A percentile compares a stretch with the other conserved stretches of the same genome.
phyloP scores from a whole-genome alignment of 2,888 invertebrate genomes.

The Drymonia ruficornis region DNA sequence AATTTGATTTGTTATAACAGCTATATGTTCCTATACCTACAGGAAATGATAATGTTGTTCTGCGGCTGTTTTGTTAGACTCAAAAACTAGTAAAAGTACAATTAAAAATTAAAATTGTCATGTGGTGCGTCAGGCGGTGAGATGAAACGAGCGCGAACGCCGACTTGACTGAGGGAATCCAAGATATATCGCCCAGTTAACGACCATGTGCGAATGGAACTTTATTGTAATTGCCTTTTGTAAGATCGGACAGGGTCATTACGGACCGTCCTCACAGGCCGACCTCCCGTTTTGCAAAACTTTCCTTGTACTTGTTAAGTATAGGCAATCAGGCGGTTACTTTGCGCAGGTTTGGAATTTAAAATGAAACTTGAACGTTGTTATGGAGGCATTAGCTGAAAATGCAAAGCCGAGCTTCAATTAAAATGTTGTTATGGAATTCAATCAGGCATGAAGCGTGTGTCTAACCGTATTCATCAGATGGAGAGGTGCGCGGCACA shows the following conservation, averaged over 20 bases:
- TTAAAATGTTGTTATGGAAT: slow-evolving; percentile 58
- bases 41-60: not conserved
- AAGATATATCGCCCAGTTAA: slow-evolving; percentile 83
- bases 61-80: not conserved
- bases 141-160: slow-evolving; percentile 69
- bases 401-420: slow-evolving; percentile 27
- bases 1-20: too few species aligned
- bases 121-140: slow-evolving; percentile 21
- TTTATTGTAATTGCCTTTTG: slow-evolving; percentile 85
- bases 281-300: slow-evolving; percentile 73
- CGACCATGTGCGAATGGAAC: slow-evolving; percentile 83
- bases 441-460: slow-evolving; percentile 61
- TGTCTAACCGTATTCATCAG: slow-evolving; percentile 76
- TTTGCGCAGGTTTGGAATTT: slow-evolving; percentile 43
- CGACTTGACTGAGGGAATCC: slow-evolving; percentile 70
- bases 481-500: slow-evolving; percentile 75
- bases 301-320: slow-evolving; percentile 62
- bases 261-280: slow-evolving; percentile 72
- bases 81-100: too few species aligned
- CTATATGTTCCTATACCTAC: too few species aligned
- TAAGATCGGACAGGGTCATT: slow-evolving; percentile 83
- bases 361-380: slow-evolving; percentile 31
- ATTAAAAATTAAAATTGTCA: slow-evolving; percentile 39
- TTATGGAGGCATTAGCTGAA: not conserved
- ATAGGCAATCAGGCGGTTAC: slow-evolving; percentile 33